Conservation (phyloP, 1,140 invertebrate genomes). For the Drosophila gunungcola region DNA sequence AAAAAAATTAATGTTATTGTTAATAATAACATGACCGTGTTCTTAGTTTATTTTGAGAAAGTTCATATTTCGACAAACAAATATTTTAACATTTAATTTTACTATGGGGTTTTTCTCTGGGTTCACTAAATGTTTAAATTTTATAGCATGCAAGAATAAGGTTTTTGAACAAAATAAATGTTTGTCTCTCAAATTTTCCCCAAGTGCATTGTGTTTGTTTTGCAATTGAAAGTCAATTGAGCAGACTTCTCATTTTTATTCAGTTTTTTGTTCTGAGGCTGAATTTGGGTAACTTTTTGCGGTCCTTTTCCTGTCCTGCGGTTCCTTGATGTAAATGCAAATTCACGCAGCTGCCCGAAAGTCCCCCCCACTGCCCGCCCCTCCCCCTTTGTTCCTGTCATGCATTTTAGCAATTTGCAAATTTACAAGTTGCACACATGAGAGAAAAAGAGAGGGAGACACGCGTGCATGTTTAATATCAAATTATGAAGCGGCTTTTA, state of each 20-base stretch:
- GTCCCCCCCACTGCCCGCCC: not conserved
- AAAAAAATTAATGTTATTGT: too few species aligned
- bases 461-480: conserved; percentile 76
- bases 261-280: conserved; percentile 9
- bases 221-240: conserved; percentile 49
- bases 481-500: conserved; percentile 75
- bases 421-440: conserved; percentile 76
- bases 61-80: too few species aligned
- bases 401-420: conserved; percentile 80
- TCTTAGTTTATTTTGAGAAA: too few species aligned
- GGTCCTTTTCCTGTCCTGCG: conserved; percentile 33
- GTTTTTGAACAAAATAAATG: not conserved
- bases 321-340: conserved; percentile 50
- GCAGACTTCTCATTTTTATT: conserved; percentile 28
- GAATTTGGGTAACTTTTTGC: conserved; percentile 32
- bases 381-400: conserved; percentile 51
- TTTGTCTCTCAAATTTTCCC: not conserved
- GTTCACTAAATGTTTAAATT: too few species aligned
- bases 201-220: conserved; percentile 25
- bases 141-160: too few species aligned
- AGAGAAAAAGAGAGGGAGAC: conserved; percentile 12
- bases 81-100: too few species aligned
- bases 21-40: too few species aligned
- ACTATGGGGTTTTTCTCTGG: too few species aligned
- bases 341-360: conserved; percentile 42